These are phyloP conservation scores for Aythya baeri DNA, from an alignment of 2,113 vertebrate genomes.

Conservation along the genomic window DNA sequence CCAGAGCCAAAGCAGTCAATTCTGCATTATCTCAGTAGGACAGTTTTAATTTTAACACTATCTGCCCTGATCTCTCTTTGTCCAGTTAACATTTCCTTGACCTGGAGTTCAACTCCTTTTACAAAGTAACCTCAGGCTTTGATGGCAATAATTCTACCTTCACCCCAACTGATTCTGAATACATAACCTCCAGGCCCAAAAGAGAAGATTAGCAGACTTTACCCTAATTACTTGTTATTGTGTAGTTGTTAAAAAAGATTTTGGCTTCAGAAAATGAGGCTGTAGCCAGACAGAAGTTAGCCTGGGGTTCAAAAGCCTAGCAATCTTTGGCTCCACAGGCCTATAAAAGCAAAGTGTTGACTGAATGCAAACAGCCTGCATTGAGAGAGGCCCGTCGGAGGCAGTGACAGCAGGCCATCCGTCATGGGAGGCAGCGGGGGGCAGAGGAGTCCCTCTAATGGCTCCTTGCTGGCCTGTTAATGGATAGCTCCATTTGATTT, in stretches of 20 bases:
- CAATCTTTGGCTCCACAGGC: constrained; percentile 80
- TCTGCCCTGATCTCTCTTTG: constrained; percentile 73
- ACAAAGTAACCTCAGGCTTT: constrained; percentile 75
- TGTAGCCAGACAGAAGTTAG: constrained; percentile 81
- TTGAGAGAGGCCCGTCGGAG: constrained; percentile 36
- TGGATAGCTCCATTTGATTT: constrained; percentile 37
- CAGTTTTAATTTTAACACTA: constrained; percentile 72
- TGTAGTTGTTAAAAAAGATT: constrained; percentile 67
- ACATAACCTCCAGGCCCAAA: constrained; percentile 58
- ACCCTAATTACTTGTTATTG: constrained; percentile 73
- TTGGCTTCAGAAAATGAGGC: constrained; percentile 79
- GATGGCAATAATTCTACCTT: constrained; percentile 68
- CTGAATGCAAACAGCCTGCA: constrained; percentile 78
- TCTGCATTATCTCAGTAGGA: constrained; percentile 50
- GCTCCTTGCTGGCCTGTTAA: constrained; percentile 22
- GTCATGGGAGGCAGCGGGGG: constrained; percentile 67
- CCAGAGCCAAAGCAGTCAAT: constrained; percentile 43
- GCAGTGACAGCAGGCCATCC: constrained; percentile 69
- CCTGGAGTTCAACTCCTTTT: constrained; percentile 77
- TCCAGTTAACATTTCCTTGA: constrained; percentile 83
- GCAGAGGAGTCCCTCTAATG: constrained; percentile 18
- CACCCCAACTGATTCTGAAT: constrained; percentile 61
- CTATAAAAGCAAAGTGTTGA: constrained; percentile 83
- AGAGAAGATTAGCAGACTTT: constrained; percentile 69
- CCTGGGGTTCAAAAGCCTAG: constrained; percentile 80